Evolutionary conservation across 2,797 vertebrate species (phyloP).

Genomic region (Bovichtus diacanthus): DNA sequence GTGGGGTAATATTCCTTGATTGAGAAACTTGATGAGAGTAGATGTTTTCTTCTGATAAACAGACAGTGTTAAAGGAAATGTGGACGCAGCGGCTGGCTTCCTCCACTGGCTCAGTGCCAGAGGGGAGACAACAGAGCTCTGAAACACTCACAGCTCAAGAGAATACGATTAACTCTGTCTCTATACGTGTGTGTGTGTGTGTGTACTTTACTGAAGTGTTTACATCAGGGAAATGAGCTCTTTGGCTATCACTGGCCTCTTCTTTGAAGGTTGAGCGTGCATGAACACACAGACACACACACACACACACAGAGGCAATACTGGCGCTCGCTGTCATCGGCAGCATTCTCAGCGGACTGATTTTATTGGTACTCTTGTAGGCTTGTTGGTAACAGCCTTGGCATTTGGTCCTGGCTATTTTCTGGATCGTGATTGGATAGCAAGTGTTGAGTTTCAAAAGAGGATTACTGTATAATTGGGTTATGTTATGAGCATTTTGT

Average conservation of each 20-base stretch:
- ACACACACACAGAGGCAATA: slow-evolving; percentile 31
- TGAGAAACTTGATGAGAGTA: slow-evolving; percentile 21
- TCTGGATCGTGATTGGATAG: slow-evolving; percentile 47
- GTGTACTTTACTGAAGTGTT: slow-evolving; percentile 63
- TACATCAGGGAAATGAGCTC: slow-evolving; percentile 75
- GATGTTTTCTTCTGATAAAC: slow-evolving; percentile 43
- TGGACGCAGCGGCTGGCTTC: slow-evolving; percentile 40
- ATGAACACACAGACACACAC: slow-evolving; percentile 25
- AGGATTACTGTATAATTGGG: slow-evolving; percentile 22
- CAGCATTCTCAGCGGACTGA: slow-evolving; percentile 48
- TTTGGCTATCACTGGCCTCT: slow-evolving; percentile 55
- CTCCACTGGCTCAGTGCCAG: slow-evolving; percentile 60
- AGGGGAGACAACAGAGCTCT: slow-evolving; percentile 54
- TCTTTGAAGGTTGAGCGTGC: slow-evolving; percentile 66
- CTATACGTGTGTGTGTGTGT: slow-evolving; percentile 24
- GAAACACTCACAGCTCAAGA: slow-evolving; percentile 62
- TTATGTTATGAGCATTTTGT: slow-evolving; percentile 24
- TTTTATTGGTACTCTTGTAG: slow-evolving; percentile 56
- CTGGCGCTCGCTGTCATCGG: slow-evolving; percentile 34
- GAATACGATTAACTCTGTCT: slow-evolving; percentile 66
- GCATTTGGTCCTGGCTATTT: slow-evolving; percentile 41
- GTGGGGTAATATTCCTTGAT: neutral
- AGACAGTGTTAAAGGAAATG: slow-evolving; percentile 45
- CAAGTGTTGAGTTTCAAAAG: slow-evolving; percentile 33
- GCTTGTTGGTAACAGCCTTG: slow-evolving; percentile 43